phyloP scores from a whole-genome alignment of 1,140 invertebrate genomes.

The Macrotrachela quadricornifera region DNA sequence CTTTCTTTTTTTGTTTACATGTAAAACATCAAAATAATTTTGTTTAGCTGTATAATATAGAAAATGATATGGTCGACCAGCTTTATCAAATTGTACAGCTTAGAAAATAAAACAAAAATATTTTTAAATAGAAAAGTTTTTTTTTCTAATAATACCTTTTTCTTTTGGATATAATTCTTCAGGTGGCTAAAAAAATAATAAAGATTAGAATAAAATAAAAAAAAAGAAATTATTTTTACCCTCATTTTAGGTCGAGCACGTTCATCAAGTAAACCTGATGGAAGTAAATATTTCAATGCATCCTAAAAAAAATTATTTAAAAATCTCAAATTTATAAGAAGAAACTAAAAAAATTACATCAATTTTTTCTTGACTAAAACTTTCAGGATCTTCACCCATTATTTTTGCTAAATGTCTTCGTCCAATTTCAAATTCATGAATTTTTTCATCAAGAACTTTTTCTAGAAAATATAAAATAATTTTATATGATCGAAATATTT shows the following conservation, averaged over 20 bases:
- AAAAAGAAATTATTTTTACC: conserved; percentile 1
- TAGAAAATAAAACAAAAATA: background rate
- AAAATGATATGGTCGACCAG: conserved; percentile 60
- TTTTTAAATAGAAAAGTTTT: background rate
- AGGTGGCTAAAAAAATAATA: conserved; percentile 36
- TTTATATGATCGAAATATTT: background rate
- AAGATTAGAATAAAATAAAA: background rate
- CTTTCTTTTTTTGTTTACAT: conserved; percentile 44
- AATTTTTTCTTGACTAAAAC: conserved; percentile 63
- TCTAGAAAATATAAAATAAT: conserved; percentile 31
- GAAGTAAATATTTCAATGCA: conserved; percentile 71
- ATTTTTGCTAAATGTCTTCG: conserved; percentile 88
- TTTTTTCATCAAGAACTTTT: conserved; percentile 59
- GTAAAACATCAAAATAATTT: conserved; percentile 55
- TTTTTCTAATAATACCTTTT: conserved; percentile 17
- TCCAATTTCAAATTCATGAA: conserved; percentile 62
- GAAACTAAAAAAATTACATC: conserved; percentile 45
- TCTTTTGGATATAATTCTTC: conserved; percentile 54
- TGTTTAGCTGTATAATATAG: conserved; percentile 69
- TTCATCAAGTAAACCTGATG: conserved; percentile 61
- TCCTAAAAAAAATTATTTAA: conserved; percentile 34
- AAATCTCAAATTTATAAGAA: background rate
- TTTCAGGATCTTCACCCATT: conserved; percentile 74
- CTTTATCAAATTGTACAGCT: conserved; percentile 67
- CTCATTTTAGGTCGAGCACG: conserved; percentile 62